Percentiles rank a stretch among this genome's conserved stretches.
These are phyloP conservation scores for Heptranchias perlo DNA, from an alignment of 2,113 vertebrate species.

Conservation along the genomic window DNA sequence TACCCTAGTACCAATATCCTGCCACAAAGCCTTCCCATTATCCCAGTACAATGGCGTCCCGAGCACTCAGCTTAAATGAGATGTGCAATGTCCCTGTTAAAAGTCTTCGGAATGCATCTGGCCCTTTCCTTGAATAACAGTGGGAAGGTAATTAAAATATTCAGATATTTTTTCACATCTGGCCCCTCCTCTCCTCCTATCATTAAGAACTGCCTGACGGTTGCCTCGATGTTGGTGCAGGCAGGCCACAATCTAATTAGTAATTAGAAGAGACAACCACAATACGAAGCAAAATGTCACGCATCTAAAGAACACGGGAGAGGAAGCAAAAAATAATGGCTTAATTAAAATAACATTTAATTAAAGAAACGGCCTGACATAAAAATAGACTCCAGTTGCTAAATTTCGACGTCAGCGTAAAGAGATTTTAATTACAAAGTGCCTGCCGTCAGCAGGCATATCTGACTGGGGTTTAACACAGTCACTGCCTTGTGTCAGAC, in stretches of 20 bases:
- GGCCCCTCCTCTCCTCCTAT: not conserved
- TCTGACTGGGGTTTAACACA: not conserved
- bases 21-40: too few species aligned
- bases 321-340: conserved; percentile 30
- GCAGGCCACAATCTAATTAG: not conserved
- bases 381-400: conserved; percentile 27
- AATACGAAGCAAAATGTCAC: conserved; percentile 32
- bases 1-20: too few species aligned
- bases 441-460: not conserved
- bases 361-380: conserved; percentile 12
- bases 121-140: not conserved
- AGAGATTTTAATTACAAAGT: conserved; percentile 23
- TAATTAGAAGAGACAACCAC: conserved; percentile 22
- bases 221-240: not conserved
- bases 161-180: not conserved
- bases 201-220: not conserved
- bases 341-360: conserved; percentile 36
- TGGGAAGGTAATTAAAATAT: not conserved
- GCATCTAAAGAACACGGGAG: not conserved
- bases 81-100: not conserved
- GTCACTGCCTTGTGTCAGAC: not conserved
- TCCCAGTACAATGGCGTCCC: not conserved
- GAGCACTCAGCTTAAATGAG: not conserved
- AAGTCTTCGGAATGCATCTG: not conserved
- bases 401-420: conserved; percentile 20